A percentile compares a stretch with the other conserved stretches of the same genome.
These are phyloP conservation scores for Megaleporinus macrocephalus DNA, from an alignment of 2,113 vertebrate species.

Conservation along the genomic window DNA sequence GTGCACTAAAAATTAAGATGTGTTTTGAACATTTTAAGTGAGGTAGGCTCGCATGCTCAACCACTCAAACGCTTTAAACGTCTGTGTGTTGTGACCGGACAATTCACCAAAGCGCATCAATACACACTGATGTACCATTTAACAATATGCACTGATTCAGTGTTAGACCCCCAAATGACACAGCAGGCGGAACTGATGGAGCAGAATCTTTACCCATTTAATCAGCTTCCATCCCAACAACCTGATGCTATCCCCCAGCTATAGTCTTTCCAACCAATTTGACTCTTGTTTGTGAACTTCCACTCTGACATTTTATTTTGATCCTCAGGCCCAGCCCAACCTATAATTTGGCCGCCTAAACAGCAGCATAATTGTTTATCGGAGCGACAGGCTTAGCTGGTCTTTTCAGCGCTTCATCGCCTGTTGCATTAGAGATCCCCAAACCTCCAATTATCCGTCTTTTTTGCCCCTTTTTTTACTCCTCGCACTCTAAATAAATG, in stretches of 20 bases:
- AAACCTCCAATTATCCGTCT: conserved; percentile 79
- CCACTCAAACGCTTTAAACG: not conserved
- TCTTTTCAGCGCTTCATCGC: conserved; percentile 76
- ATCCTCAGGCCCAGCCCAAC: conserved; percentile 68
- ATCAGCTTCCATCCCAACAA: conserved; percentile 22
- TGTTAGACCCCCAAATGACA: not conserved
- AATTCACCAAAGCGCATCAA: not conserved
- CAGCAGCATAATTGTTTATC: conserved; percentile 81
- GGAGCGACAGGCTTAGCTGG: conserved; percentile 74
- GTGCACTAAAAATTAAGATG: too few species aligned
- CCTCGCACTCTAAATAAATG: conserved; percentile 74
- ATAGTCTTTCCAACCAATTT: conserved; percentile 46
- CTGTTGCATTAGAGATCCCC: conserved; percentile 78
- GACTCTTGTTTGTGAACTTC: conserved; percentile 69
- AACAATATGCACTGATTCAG: not conserved
- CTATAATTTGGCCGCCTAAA: conserved; percentile 75
- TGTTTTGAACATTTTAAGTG: too few species aligned
- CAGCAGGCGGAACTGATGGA: not conserved
- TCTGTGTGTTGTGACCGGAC: not conserved
- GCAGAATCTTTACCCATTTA: conserved; percentile 19
- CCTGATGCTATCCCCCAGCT: conserved; percentile 9
- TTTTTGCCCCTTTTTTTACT: conserved; percentile 60
- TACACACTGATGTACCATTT: not conserved
- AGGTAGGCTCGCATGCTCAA: too few species aligned
- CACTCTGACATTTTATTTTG: conserved; percentile 77